Evolutionary conservation across 1,140 invertebrate genomes (phyloP), one percentile per base, ranked within the genome.

Genomic region (Drosophila elegans): DNA sequence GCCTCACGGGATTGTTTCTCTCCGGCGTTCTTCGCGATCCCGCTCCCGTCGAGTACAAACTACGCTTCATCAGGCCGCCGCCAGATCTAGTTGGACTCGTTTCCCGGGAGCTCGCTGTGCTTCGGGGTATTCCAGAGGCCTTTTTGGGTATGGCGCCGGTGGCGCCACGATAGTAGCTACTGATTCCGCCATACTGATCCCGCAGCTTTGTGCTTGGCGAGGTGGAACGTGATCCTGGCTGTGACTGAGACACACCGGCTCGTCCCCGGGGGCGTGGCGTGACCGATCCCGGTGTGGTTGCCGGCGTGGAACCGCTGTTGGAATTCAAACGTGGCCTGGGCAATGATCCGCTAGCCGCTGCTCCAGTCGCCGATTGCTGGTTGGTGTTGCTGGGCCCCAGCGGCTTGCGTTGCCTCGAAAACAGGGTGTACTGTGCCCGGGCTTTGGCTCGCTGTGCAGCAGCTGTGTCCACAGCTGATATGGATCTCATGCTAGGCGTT

Each of bases 401-500:
- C 1, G 85, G 74, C 7, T 89, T 89, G 93, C 97, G 97, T 64
- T 96, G 94, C 29, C 96, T 93, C 46, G 95, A 95, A 91, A 97
- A 94, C 73, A 95, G 95, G 16, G 96, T 96, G 92, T 97, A 97
- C 71, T 96, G 94, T 36, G 96, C 95, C 62, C 97, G 94, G 0
- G 95, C 96, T 79, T 97, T 96, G 13, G 97, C 97, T 55, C 97
- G 93, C 92, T 97, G 96, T 27, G 96, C 97, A 9, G 97, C 97
- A 78, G 97, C 96, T 56, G 97, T 94, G 94, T 99, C 98, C 88
- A 98, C 97, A 42, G 98, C 98, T 77, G 97, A 98, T 86, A 97
- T 97, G 48, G 98, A 98, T 67, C 98, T 95, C 81, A 94, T 94
- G 62, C 93, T 94, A 51, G 93, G 78, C 16, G 90, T 68, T 0